A percentile compares a stretch with the other conserved stretches of the same genome.
Evolutionary conservation across 2,888 invertebrate genomes (phyloP).

Genomic region (Cheilosia grossa): DNA sequence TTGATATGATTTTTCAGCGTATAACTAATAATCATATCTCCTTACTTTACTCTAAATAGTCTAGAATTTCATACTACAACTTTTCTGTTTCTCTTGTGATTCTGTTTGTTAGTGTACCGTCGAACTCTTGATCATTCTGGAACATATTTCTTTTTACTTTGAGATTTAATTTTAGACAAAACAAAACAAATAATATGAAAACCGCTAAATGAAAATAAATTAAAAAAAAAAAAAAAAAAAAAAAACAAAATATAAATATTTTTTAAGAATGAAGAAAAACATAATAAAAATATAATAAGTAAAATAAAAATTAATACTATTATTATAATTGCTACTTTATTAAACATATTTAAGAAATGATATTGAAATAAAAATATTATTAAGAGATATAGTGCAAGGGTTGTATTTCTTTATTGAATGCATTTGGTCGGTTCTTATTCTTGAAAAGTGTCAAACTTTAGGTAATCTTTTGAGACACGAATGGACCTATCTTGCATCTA

Average conservation of each 20-base stretch:
- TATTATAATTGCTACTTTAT: constrained; percentile 58
- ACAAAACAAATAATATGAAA: constrained; percentile 24
- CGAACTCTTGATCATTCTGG: constrained; percentile 42
- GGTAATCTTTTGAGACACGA: too few species aligned
- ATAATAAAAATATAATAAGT: constrained; percentile 48
- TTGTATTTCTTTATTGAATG: neutral
- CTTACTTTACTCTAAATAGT: constrained; percentile 7
- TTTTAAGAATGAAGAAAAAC: constrained; percentile 52
- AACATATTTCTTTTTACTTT: constrained; percentile 54
- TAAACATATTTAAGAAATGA: constrained; percentile 62
- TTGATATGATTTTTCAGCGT: constrained; percentile 51
- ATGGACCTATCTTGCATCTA: too few species aligned
- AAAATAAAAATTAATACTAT: constrained; percentile 64
- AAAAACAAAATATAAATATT: constrained; percentile 39
- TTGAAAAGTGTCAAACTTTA: too few species aligned
- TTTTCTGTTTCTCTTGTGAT: constrained; percentile 2
- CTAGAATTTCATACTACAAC: constrained; percentile 3
- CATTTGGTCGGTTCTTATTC: too few species aligned
- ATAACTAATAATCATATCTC: constrained; percentile 17
- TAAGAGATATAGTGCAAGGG: constrained; percentile 41
- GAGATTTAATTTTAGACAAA: constrained; percentile 59
- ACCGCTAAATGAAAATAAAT: constrained; percentile 44
- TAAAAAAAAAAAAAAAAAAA: constrained; percentile 32
- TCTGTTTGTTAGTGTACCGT: constrained; percentile 33
- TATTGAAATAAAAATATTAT: constrained; percentile 70